phyloP scores from a whole-genome alignment of 2,888 invertebrate species.

The Spodoptera littoralis region DNA sequence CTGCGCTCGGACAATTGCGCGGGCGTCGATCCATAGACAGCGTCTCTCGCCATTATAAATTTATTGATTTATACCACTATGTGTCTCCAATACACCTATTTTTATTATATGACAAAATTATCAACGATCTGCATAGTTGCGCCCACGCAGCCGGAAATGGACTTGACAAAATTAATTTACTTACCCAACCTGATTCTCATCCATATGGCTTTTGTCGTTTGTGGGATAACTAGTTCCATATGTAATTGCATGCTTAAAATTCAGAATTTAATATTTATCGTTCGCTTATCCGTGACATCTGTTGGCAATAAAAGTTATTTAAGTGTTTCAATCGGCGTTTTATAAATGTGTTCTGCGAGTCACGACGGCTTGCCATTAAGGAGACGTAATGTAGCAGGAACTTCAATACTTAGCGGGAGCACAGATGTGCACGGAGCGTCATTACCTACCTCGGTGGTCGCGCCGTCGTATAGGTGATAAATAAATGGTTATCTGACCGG shows the following conservation, averaged over 20 bases:
- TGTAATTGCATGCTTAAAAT: slow-evolving; percentile 44
- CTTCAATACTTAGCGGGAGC: slow-evolving; percentile 27
- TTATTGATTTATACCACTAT: slow-evolving; percentile 49
- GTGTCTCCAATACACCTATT: slow-evolving; percentile 25
- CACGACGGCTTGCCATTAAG: slow-evolving; percentile 24
- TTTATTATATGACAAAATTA: slow-evolving; percentile 49
- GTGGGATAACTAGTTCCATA: slow-evolving; percentile 42
- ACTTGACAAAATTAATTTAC: slow-evolving; percentile 32
- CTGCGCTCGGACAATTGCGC: slow-evolving; percentile 57
- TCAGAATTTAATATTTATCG: slow-evolving; percentile 31
- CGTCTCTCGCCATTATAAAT: slow-evolving; percentile 49
- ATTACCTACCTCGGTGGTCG: slow-evolving; percentile 62
- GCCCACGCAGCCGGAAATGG: slow-evolving; percentile 55
- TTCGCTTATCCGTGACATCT: slow-evolving; percentile 31
- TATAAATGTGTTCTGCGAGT: slow-evolving; percentile 31
- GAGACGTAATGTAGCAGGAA: slow-evolving; percentile 41
- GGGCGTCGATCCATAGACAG: slow-evolving; percentile 54
- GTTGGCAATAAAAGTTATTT: slow-evolving; percentile 34
- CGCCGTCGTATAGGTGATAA: slow-evolving; percentile 68
- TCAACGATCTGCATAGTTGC: slow-evolving; percentile 34
- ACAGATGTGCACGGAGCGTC: slow-evolving; percentile 53
- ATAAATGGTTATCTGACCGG: slow-evolving; percentile 72
- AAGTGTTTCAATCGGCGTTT: slow-evolving; percentile 31
- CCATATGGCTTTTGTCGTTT: slow-evolving; percentile 28
- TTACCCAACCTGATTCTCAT: slow-evolving; percentile 31